These are phyloP conservation scores for Heliothis peltigera DNA, from an alignment of 2,888 invertebrate genomes.

Conservation along the genomic window DNA sequence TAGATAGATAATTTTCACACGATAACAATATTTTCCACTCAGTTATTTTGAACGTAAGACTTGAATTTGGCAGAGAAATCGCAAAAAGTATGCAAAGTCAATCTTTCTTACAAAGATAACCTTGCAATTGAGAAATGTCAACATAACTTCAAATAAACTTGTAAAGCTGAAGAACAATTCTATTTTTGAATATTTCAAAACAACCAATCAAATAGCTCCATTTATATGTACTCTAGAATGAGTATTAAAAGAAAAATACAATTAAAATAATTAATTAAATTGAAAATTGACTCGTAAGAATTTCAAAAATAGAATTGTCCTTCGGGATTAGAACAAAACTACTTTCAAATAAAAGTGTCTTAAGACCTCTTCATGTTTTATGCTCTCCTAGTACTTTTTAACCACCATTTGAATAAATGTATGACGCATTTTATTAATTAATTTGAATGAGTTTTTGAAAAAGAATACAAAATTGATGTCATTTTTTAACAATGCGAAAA, in stretches of 20 bases:
- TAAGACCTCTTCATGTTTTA: neutral
- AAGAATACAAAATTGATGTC: too few relatives aligned
- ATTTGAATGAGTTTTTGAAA: neutral
- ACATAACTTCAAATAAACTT: neutral
- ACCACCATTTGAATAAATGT: neutral
- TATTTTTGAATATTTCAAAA: neutral
- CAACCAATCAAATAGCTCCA: neutral
- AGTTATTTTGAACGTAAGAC: too few relatives aligned
- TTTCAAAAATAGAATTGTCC: conserved; percentile 1
- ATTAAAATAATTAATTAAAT: too few relatives aligned
- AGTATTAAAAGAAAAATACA: neutral
- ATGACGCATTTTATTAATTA: neutral
- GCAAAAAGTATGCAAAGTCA: neutral
- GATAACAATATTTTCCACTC: too few relatives aligned
- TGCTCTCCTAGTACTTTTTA: conserved; percentile 1
- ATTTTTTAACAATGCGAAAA: too few relatives aligned
- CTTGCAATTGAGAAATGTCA: neutral
- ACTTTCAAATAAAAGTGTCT: neutral
- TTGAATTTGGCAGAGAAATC: neutral
- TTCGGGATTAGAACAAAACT: neutral
- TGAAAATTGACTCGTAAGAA: neutral
- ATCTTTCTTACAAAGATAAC: neutral
- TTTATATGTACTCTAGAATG: neutral
- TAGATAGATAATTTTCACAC: too few relatives aligned
- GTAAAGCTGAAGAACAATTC: neutral